Evolutionary conservation across 1,140 invertebrate genomes (phyloP), one percentile per base, ranked within the genome.

Genomic region (Caerostris darwini): DNA sequence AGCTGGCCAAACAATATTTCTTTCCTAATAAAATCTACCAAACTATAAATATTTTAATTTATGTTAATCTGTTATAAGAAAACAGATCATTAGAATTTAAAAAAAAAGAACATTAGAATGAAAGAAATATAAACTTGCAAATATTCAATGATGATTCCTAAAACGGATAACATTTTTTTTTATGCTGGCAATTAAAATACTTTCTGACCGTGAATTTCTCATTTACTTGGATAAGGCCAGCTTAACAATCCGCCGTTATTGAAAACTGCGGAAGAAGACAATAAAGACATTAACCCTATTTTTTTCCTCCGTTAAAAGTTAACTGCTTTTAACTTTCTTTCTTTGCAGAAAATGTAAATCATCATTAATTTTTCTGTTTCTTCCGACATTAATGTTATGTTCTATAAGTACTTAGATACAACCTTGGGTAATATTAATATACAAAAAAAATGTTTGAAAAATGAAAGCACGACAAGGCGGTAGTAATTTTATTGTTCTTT

Each of bases 401-500:
- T 5, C 71, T 77, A 77, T 77, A 19, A 77, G 69, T 77, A 77
- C 69, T 77, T 77, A 77, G 71, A 77, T 56, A 54, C 54, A 56
- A 56, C 54, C 82, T 56, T 83, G 53, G 53, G 82, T 7, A 56
- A n/a, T n/a, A 57, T 17, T 19, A 77, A 64, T 34, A 61, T 58
- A 19, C 12, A 50, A 87, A 87, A 64, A 64, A 64, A 56, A 87
- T 17, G 53, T 34, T 50, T 77, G 71, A 77, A 77, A 77, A 77
- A 53, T 14, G 7, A 53, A 77, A 77, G 53, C 10, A 34, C 6
- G 17, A n/a, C 14, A 90, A 59, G 57, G 34, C 19, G 69, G 50
- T 14, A 69, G 77, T 91, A 91, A 91, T 91, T 91, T 91, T 82
- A 91, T 82, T 82, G 69, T 82, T 81, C 53, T 56, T 91, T 58